Percentiles rank a stretch among this genome's conserved stretches.
Conservation (phyloP, 1,140 invertebrate genomes). For the Carposina sasakii region DNA sequence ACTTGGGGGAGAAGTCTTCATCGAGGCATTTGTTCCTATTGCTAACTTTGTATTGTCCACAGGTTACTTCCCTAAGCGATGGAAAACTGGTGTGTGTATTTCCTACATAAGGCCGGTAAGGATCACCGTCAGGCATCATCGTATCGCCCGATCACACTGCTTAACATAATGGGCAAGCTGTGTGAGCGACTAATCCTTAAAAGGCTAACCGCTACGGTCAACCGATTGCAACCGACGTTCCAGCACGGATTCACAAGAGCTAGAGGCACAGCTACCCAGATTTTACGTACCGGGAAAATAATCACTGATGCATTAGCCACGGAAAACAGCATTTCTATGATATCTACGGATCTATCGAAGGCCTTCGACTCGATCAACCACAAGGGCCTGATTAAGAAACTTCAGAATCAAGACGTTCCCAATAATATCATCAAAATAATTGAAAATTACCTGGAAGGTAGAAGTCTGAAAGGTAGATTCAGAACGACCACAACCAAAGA, state of each 20-base stretch:
- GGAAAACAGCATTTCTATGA: slow-evolving; percentile 9
- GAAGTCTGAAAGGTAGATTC: slow-evolving; percentile 5
- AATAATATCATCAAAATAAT: slow-evolving; percentile 12
- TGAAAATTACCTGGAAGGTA: slow-evolving; percentile 4
- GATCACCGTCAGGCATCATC: neutral
- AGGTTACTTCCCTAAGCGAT: slow-evolving; percentile 8
- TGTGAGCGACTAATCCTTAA: slow-evolving; percentile 3
- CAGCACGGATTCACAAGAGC: slow-evolving; percentile 8
- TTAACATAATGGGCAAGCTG: slow-evolving; percentile 1
- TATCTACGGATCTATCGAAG: slow-evolving; percentile 8
- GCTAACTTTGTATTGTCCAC: slow-evolving; percentile 2
- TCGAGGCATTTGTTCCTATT: neutral
- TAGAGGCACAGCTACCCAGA: slow-evolving; percentile 10
- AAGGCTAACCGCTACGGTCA: neutral
- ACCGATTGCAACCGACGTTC: neutral
- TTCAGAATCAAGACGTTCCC: neutral
- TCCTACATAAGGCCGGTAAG: slow-evolving; percentile 11
- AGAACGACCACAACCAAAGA: slow-evolving; percentile 4
- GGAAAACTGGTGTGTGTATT: slow-evolving; percentile 13
- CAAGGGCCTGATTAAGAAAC: slow-evolving; percentile 9
- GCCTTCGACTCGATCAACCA: slow-evolving; percentile 14
- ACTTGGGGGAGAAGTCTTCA: slow-evolving; percentile 3
- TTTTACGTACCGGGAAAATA: slow-evolving; percentile 1
- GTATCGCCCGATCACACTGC: slow-evolving; percentile 7
- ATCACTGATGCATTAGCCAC: slow-evolving; percentile 8